A percentile compares a stretch with the other conserved stretches of the same genome.
Conservation (phyloP, 2,797 vertebrate genomes). For the Tinamus major region DNA sequence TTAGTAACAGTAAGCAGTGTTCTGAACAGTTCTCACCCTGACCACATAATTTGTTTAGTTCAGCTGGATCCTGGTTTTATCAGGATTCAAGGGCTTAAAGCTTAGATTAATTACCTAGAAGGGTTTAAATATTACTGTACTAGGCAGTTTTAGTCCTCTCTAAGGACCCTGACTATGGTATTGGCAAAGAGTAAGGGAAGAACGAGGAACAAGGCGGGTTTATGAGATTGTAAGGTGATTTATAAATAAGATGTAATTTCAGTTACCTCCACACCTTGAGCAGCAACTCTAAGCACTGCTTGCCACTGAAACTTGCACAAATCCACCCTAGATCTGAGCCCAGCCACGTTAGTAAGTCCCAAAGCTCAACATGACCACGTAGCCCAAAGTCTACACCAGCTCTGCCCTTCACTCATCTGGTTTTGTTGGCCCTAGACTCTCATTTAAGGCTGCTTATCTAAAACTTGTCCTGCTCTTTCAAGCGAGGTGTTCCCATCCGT, state of each 20-base stretch:
- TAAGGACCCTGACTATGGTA: not conserved
- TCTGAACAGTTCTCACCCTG: not conserved
- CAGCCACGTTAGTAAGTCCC: not conserved
- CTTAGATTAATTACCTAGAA: constrained; percentile 7
- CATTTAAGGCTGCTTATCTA: not conserved
- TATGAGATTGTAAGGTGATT: not conserved
- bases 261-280: not conserved
- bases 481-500: too few species aligned
- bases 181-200: not conserved
- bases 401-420: not conserved
- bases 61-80: constrained; percentile 35
- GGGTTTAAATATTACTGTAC: constrained; percentile 10
- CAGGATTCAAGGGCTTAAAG: constrained; percentile 37
- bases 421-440: not conserved
- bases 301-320: not conserved
- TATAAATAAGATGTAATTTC: not conserved
- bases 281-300: not conserved
- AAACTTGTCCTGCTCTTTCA: not conserved
- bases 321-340: not conserved
- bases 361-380: not conserved
- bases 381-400: not conserved
- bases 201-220: not conserved
- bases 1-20: not conserved
- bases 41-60: not conserved
- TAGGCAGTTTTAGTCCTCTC: not conserved